phyloP scores from a whole-genome alignment of 2,797 vertebrate species.

The Pseudochirops corinnae region DNA sequence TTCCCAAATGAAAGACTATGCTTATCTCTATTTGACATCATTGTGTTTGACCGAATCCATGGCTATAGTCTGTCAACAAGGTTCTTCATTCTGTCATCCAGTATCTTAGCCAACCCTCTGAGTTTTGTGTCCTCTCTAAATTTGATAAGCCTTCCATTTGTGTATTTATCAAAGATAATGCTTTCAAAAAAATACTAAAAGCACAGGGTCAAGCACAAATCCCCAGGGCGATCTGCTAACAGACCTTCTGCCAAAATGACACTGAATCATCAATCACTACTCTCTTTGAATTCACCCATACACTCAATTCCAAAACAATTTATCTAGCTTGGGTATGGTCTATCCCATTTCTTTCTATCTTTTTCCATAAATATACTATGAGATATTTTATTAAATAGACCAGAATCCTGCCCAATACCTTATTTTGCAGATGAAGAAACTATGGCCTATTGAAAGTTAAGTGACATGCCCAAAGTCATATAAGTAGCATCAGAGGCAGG shows the following conservation, averaged over 20 bases:
- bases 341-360: neutral
- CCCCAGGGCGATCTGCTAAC: neutral
- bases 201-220: neutral
- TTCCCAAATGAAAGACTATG: neutral
- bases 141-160: neutral
- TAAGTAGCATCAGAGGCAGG: too few relatives aligned
- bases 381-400: neutral
- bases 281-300: neutral
- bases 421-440: too few relatives aligned
- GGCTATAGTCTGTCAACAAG: neutral
- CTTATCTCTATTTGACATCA: too few relatives aligned
- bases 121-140: neutral
- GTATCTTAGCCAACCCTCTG: neutral
- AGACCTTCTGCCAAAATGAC: neutral
- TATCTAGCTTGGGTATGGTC: neutral
- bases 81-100: neutral
- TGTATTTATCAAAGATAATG: neutral
- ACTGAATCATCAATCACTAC: neutral
- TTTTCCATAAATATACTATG: neutral
- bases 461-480: too few relatives aligned
- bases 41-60: neutral
- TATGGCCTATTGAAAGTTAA: too few relatives aligned
- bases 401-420: too few relatives aligned
- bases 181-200: neutral
- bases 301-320: neutral